Evolutionary conservation across 2,888 invertebrate genomes (phyloP), one percentile per base, ranked within the genome.

Genomic region (Sabatieria punctata): DNA sequence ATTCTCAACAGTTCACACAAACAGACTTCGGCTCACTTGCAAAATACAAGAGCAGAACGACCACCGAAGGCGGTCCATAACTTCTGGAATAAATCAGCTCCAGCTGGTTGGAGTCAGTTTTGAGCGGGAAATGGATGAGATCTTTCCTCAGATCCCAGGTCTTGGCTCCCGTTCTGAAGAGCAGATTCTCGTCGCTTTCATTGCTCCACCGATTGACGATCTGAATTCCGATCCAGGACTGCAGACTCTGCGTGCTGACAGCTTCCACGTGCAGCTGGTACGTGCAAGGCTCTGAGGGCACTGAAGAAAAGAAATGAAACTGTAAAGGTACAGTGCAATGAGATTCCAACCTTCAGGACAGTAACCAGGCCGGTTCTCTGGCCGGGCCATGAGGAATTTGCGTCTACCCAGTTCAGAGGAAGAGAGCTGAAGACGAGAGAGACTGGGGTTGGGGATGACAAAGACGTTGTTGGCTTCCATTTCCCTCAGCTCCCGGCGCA

Each of bases 71-170:
- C 22, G 42, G 47, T 2, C 64, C 64, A 41, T 54, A 54, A 18
- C 56, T 55, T 39, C 61, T 49, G 0, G 65, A 63, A 49, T 63
- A 60, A 2, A 58, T 51, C 46, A 71, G 58, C 3, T 64, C 64
- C 44, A 71, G 50, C 46, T 50, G 54, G 30, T 53, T 57, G 37
- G 57, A 57, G 1, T 77, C 80, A 46, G 86, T 85, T 0, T 85
- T 79, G 0, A 82, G 77, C 0, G 95, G 95, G 63, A 97, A 95
- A 15, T 83, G 78, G 0, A 82, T 80, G 47, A 88, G 68, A 67
- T 93, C 89, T 26, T 82, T 73, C 56, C 80, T 77, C 0, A 86
- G 71, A 55, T 78, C 75, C 85, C 85, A 89, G 2, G 26, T 76
- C 66, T 43, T 77, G 76, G 45, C 59, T 47, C 43, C 58, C 54